Evolutionary conservation across 1,140 invertebrate genomes (phyloP), one percentile per base, ranked within the genome.

Genomic region (Acromyrmex echinatior): DNA sequence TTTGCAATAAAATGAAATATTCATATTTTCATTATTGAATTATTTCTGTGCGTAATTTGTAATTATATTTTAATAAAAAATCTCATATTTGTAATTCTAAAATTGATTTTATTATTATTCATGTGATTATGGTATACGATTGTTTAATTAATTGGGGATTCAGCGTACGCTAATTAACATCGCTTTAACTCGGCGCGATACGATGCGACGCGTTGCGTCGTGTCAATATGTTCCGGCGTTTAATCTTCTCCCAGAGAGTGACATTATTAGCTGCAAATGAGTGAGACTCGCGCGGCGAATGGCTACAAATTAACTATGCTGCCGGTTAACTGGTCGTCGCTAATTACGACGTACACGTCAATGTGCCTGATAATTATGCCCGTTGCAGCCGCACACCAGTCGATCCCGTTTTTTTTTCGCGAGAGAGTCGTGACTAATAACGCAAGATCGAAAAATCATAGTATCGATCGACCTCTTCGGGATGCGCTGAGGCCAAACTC

Each of bases 361-460:
- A 86, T 66, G 86, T 18, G 25, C 63, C 12, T 60, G 77, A 18
- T 88, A 91, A 91, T 90, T 90, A 90, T 79, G 76, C 78, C 62
- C 51, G 35, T 76, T 71, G 56, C 73, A 58, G 28, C 73, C 28
- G 39, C 66, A 25, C 53, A 9, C 49, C 16, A 16, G 14, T 18
- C 31, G 86, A 77, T 90, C 77, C n/a, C 45, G 31, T 62, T 66
- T 51, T 60, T 21, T 21, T 78, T 79, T 66, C 49, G 51, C 35
- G 63, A 81, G n/a, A 56, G 49, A 16, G 5, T 65, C 74, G 86
- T 91, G 90, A 90, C 90, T 91, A 92, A 92, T 92, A 88, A 88
- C 60, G 71, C 65, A 31, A 76, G 80, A 92, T 92, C 81, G 89
- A 91, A 74, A 79, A 86, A 89, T 79, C 56, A 49, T 86, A 39